phyloP scores from a whole-genome alignment of 2,797 vertebrate genomes.

The Momotus momota region DNA sequence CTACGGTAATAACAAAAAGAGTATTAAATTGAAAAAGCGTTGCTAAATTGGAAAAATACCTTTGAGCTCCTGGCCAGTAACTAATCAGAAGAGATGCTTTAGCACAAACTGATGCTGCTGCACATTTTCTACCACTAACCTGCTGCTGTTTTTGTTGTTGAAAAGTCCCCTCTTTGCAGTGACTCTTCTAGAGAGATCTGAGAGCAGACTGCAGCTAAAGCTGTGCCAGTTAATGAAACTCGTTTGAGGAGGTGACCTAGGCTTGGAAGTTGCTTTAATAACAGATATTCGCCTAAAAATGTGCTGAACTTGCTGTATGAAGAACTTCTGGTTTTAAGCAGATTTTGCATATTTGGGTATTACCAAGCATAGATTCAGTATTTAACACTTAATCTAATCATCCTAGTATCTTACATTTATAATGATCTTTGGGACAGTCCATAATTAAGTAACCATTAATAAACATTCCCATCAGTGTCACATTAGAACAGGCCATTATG shows the following conservation, averaged over 20 bases:
- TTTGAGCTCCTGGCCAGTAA: neutral
- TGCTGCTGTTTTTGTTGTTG: neutral
- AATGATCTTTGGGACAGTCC: conserved; percentile 33
- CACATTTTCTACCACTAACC: neutral
- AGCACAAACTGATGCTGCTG: neutral
- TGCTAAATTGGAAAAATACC: neutral
- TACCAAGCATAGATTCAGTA: conserved; percentile 8
- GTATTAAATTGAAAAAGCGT: neutral
- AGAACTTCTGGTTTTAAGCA: neutral
- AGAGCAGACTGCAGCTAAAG: neutral
- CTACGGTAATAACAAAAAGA: neutral
- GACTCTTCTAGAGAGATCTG: neutral
- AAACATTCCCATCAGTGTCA: conserved; percentile 15
- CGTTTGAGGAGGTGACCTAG: neutral
- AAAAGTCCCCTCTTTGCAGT: neutral
- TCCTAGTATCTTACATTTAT: conserved; percentile 19
- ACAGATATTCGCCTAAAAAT: neutral
- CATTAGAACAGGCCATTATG: neutral
- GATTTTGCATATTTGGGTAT: conserved; percentile 7
- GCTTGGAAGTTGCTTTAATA: neutral
- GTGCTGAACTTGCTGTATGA: neutral
- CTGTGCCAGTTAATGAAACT: neutral
- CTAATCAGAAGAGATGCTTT: neutral
- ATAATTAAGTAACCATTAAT: conserved; percentile 55
- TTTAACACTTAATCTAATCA: conserved; percentile 51